Conservation (phyloP, 2,888 invertebrate species). For the Tetropium fuscum region DNA sequence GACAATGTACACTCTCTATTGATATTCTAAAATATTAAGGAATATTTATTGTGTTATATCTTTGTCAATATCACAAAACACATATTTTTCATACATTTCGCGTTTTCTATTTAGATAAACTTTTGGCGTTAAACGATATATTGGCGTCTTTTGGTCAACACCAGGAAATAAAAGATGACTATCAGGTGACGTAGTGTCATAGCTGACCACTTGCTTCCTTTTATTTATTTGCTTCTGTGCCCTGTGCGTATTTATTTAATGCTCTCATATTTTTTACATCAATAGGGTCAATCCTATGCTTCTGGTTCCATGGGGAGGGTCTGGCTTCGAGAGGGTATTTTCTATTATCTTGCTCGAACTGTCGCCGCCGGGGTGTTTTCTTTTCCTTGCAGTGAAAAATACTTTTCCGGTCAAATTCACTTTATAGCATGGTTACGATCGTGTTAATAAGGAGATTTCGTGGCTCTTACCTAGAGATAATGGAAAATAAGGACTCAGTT, state of each 20-base stretch:
- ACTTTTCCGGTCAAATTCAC: too few species aligned
- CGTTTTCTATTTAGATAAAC: constrained; percentile 59
- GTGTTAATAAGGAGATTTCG: too few species aligned
- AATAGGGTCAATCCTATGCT: constrained; percentile 39
- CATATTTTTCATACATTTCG: constrained; percentile 56
- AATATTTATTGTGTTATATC: constrained; percentile 29
- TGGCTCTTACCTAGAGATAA: too few species aligned
- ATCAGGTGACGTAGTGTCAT: constrained; percentile 62
- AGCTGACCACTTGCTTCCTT: constrained; percentile 59
- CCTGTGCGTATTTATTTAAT: constrained; percentile 56
- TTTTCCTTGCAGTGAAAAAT: too few species aligned
- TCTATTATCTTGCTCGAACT: constrained; percentile 4
- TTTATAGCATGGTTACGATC: too few species aligned
- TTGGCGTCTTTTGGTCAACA: constrained; percentile 63
- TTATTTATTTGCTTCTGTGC: constrained; percentile 56
- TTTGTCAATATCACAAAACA: constrained; percentile 56
- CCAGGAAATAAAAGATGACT: constrained; percentile 65
- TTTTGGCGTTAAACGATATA: constrained; percentile 60
- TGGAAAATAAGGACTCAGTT: too few species aligned
- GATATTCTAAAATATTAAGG: constrained; percentile 17
- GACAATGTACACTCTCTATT: constrained; percentile 16
- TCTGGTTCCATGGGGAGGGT: constrained; percentile 20
- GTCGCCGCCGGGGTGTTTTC: too few species aligned
- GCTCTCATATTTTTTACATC: constrained; percentile 34
- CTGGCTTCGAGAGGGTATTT: constrained; percentile 6